A percentile compares a stretch with the other conserved stretches of the same genome.
phyloP scores from a whole-genome alignment of 2,888 invertebrate genomes.

The Leptothorax acervorum region DNA sequence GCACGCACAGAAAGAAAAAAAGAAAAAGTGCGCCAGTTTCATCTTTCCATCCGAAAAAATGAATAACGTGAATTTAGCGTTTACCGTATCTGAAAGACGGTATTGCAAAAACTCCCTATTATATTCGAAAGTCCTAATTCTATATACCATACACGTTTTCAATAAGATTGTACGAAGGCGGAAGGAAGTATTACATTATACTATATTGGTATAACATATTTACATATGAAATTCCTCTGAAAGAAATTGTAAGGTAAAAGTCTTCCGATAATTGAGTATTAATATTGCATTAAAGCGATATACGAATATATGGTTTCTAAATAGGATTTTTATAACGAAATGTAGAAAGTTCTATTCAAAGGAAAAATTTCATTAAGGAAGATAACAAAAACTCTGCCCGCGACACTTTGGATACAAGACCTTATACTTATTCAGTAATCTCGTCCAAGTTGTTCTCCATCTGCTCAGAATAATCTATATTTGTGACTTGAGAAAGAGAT shows the following conservation, averaged over 20 bases:
- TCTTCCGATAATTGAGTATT: neutral
- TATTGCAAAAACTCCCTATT: neutral
- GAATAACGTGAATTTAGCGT: too few species aligned
- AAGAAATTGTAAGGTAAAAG: neutral
- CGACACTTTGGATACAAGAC: neutral
- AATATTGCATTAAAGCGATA: neutral
- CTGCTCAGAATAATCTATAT: neutral
- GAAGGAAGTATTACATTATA: neutral
- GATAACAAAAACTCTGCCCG: neutral
- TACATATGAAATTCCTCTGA: neutral
- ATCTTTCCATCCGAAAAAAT: too few species aligned
- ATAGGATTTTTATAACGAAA: neutral
- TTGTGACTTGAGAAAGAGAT: too few species aligned
- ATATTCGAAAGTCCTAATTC: neutral
- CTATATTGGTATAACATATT: neutral
- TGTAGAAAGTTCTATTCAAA: neutral
- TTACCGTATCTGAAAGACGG: too few species aligned
- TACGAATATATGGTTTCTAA: neutral
- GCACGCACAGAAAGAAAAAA: too few species aligned
- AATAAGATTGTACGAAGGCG: neutral
- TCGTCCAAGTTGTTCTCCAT: neutral
- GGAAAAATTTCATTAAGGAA: neutral
- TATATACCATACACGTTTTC: neutral
- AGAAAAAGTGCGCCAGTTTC: too few species aligned
- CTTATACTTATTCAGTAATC: neutral